Evolutionary conservation across 2,113 vertebrate genomes (phyloP), one percentile per base, ranked within the genome.

Genomic region (Ictalurus punctatus): DNA sequence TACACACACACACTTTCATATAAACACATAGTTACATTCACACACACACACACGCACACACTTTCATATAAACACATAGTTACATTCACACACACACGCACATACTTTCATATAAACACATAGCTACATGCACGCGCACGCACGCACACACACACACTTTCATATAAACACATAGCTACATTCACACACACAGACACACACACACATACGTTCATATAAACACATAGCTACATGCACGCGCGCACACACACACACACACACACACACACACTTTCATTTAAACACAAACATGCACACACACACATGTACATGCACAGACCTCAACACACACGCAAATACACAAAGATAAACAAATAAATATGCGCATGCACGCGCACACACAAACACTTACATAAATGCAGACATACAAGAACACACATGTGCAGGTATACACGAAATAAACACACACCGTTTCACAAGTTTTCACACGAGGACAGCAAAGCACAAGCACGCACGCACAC

Each of bases 301-400:
- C 61, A 25, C 61, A 44, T 44, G 40, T 44, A 44, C 40, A 44
- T 44, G 5, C 40, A 13, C 65, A 69, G 52, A 52, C 6, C 6
- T 52, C 10, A 74, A 74, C 10, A 78, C 76, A 78, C 17, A 40
- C 19, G 61, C 30, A 83, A 58, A 83, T 30, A 83, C 81, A 83
- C 14, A 83, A 12, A 83, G 3, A 10, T 44, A 25, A 12, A 76
- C 34, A 44, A 3, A 44, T 10, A 48, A 3, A 23, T 23, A 10
- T 48, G 17, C 17, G 44, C 6, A 48, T 4, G 7, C 19, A 78
- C 40, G 44, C 2, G 30, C 2, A 76, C 1, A 44, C 34, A n/a
- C n/a, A n/a, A n/a, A n/a, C n/a, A 34, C 17, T 12, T 67, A 13
- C 25, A 58, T 21, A 69, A 80, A 17, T 86, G 63, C 78, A 56